Conservation (phyloP, 2,797 vertebrate genomes). For the Parauchenoglanis ngamensis region DNA sequence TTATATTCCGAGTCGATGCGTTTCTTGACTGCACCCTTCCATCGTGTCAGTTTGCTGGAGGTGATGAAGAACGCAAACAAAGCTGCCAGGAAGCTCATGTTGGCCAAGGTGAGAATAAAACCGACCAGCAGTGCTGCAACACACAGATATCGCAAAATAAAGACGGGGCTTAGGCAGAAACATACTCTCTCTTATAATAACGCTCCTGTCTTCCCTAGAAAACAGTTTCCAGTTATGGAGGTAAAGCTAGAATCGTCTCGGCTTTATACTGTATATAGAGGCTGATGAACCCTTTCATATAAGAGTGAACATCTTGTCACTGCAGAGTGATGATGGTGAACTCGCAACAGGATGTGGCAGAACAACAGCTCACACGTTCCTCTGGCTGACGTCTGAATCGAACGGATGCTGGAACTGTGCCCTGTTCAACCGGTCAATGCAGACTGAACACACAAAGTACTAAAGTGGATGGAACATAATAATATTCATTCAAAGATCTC, state of each 20-base stretch:
- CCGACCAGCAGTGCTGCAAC: conserved; percentile 86
- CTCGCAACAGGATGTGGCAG: conserved; percentile 1
- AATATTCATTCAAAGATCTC: background rate
- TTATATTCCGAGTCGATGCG: conserved; percentile 88
- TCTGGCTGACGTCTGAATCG: background rate
- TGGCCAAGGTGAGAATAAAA: conserved; percentile 91
- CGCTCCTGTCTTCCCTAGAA: background rate
- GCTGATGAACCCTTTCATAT: background rate
- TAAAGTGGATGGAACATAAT: background rate
- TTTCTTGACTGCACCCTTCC: conserved; percentile 85
- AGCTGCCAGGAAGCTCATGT: conserved; percentile 91
- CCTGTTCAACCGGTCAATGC: background rate
- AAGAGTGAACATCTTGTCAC: background rate
- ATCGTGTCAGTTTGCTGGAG: conserved; percentile 91
- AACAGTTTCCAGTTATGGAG: background rate
- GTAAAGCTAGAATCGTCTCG: background rate
- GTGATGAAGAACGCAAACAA: conserved; percentile 90
- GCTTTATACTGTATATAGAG: background rate
- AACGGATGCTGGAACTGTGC: background rate
- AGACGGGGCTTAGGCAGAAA: background rate
- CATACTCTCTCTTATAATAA: background rate
- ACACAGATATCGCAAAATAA: background rate
- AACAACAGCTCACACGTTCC: background rate
- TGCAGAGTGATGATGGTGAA: background rate
- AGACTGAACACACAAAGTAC: background rate